Evolutionary conservation across 2,888 invertebrate genomes (phyloP).

Genomic region (Microdon myrmicae): DNA sequence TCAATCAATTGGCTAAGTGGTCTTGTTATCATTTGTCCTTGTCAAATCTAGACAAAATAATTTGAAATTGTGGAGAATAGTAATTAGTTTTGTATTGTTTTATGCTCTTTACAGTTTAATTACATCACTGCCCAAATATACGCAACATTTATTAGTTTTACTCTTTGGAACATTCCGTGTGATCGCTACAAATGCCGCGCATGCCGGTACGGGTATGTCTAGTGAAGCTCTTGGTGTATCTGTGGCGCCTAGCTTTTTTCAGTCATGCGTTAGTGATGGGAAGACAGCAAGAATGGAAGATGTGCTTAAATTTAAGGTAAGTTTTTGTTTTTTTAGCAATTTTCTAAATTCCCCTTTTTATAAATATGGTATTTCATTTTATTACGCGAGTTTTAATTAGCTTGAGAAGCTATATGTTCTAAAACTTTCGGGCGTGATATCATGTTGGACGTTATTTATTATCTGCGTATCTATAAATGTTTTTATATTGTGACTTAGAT

Average conservation of each 20-base stretch:
- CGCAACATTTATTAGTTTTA: constrained; percentile 92
- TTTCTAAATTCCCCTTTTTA: constrained; percentile 45
- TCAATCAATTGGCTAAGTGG: no score
- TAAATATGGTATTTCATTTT: no score
- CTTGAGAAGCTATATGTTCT: no score
- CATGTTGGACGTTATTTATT: no score
- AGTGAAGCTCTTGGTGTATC: constrained; percentile 95
- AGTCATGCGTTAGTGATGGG: constrained; percentile 94
- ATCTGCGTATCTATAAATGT: no score
- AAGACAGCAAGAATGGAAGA: constrained; percentile 96
- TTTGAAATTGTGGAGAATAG: no score
- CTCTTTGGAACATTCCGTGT: constrained; percentile 97
- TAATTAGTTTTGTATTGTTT: no score
- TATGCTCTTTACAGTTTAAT: constrained; percentile 78
- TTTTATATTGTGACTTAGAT: no score
- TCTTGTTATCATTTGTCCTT: no score
- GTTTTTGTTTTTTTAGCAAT: constrained; percentile 44
- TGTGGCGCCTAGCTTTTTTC: constrained; percentile 95
- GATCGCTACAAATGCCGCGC: constrained; percentile 90
- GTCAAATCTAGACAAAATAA: no score
- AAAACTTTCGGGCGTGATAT: no score
- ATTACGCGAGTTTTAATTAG: no score
- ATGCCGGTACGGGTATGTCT: constrained; percentile 92
- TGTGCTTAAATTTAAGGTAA: constrained; percentile 91
- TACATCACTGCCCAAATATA: constrained; percentile 85